Evolutionary conservation across 2,797 vertebrate genomes (phyloP).

Genomic region (Setipinna tenuifilis): DNA sequence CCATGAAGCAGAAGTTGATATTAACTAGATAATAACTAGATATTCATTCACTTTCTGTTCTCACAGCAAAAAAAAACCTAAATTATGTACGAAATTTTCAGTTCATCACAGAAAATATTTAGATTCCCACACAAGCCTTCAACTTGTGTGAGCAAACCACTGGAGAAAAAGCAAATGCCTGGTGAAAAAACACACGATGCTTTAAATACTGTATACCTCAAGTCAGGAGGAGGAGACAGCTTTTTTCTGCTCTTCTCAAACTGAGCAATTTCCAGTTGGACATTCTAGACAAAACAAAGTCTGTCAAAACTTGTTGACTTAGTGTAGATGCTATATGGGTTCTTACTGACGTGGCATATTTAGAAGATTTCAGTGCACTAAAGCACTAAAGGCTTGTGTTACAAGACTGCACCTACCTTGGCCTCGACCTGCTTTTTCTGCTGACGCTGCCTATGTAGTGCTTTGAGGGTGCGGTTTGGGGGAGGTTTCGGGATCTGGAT

Average conservation of each 20-base stretch:
- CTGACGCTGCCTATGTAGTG: conserved; percentile 69
- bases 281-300: conserved; percentile 69
- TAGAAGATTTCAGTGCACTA: neutral
- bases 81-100: neutral
- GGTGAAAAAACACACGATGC: neutral
- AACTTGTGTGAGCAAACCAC: neutral
- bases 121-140: neutral
- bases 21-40: no score
- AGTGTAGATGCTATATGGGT: neutral
- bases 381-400: neutral
- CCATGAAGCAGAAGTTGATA: neutral
- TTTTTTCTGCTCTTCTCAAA: conserved; percentile 84
- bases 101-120: neutral
- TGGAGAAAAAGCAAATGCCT: no score
- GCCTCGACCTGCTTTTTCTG: conserved; percentile 78
- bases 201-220: neutral
- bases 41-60: neutral
- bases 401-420: conserved; percentile 71
- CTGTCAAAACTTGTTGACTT: neutral
- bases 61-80: neutral
- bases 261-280: conserved; percentile 80
- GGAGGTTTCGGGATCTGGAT: conserved; percentile 79
- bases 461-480: conserved; percentile 67
- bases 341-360: neutral
- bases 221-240: conserved; percentile 47